Percentiles rank a stretch among this genome's conserved stretches.
Evolutionary conservation across 2,113 vertebrate genomes (phyloP).

Genomic region (Ciconia maguari): DNA sequence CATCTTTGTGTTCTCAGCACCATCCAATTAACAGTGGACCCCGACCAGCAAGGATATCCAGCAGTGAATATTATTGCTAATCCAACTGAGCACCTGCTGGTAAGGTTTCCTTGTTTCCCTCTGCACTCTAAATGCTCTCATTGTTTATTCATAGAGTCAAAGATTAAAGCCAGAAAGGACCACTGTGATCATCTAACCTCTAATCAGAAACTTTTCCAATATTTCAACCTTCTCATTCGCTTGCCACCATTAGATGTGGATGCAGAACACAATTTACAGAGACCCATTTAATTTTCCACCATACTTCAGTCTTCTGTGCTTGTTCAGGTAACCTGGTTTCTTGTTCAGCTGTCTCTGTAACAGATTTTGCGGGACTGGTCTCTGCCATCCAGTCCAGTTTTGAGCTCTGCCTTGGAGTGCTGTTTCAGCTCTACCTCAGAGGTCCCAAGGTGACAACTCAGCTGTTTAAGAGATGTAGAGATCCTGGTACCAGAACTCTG

Average conservation of each 20-base stretch:
- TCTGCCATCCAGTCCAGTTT: background rate
- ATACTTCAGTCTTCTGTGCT: background rate
- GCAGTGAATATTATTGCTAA: constrained; percentile 50
- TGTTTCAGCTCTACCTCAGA: background rate
- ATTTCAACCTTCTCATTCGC: background rate
- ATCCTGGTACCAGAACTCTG: background rate
- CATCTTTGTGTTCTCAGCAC: constrained; percentile 23
- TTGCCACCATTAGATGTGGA: background rate
- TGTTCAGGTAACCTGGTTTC: background rate
- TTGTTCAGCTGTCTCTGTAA: background rate
- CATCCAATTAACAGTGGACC: constrained; percentile 55
- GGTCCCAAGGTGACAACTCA: background rate
- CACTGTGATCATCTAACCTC: constrained; percentile 38
- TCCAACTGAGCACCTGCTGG: constrained; percentile 47
- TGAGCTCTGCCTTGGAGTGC: fast-evolving
- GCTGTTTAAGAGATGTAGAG: background rate
- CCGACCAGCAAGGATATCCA: constrained; percentile 35
- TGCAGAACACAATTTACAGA: background rate
- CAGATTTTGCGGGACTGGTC: background rate
- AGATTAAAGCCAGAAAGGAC: constrained; percentile 49
- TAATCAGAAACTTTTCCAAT: constrained; percentile 27
- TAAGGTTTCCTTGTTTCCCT: constrained; percentile 25
- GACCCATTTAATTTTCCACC: background rate
- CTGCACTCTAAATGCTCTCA: constrained; percentile 50
- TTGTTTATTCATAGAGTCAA: constrained; percentile 61